These are phyloP conservation scores for Paradoxurus hermaphroditus DNA, from an alignment of 2,113 vertebrate species.

Conservation along the genomic window DNA sequence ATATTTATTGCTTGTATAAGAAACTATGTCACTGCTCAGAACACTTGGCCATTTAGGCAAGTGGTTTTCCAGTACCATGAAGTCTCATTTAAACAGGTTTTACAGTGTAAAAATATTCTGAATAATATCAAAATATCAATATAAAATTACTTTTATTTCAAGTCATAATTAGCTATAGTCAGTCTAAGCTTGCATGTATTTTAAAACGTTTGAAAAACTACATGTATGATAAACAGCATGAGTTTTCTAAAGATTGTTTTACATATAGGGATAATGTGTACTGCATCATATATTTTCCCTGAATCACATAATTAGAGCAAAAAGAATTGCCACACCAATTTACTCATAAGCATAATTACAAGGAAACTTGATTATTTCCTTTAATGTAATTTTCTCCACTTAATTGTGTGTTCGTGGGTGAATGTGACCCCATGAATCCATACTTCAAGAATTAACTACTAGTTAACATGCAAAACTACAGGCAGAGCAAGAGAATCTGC, in stretches of 20 bases:
- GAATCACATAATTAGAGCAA: conserved; percentile 66
- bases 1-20: neutral
- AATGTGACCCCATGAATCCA: conserved; percentile 71
- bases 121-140: neutral
- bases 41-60: neutral
- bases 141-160: neutral
- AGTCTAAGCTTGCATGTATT: conserved; percentile 3
- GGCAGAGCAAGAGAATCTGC: conserved; percentile 58
- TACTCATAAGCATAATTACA: conserved; percentile 65
- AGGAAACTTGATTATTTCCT: conserved; percentile 71
- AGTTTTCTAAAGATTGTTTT: conserved; percentile 49
- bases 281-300: neutral
- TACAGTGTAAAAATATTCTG: neutral
- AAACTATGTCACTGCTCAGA: neutral
- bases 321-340: conserved; percentile 63
- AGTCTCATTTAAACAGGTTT: neutral
- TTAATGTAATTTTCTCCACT: conserved; percentile 76
- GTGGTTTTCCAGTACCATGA: neutral
- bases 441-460: conserved; percentile 6
- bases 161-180: neutral
- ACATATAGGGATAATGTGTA: neutral
- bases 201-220: neutral
- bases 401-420: conserved; percentile 63
- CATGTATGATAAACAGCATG: neutral
- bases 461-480: conserved; percentile 59